phyloP scores from a whole-genome alignment of 2,888 invertebrate species.

The Pyrocoelia pectoralis region DNA sequence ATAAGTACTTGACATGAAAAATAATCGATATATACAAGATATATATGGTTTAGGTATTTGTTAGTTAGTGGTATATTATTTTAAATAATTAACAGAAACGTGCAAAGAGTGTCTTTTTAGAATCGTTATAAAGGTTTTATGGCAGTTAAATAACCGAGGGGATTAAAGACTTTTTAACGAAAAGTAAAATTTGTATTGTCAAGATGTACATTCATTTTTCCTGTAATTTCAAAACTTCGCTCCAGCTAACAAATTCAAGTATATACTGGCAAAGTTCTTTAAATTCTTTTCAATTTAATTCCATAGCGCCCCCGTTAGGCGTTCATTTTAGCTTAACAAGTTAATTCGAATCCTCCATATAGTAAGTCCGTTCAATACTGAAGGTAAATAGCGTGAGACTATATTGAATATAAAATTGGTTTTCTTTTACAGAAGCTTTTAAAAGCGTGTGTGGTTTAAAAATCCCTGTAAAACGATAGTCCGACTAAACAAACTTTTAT shows the following conservation, averaged over 20 bases:
- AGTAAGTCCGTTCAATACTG: constrained; percentile 44
- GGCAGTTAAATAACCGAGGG: not conserved
- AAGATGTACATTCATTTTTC: constrained; percentile 23
- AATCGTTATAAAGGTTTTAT: too few species aligned
- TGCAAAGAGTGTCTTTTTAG: too few species aligned
- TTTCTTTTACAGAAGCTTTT: constrained; percentile 30
- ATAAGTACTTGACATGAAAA: too few species aligned
- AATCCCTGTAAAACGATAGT: constrained; percentile 36
- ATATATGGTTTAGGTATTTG: too few species aligned
- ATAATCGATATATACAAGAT: too few species aligned
- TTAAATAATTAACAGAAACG: too few species aligned
- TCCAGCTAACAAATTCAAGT: constrained; percentile 23
- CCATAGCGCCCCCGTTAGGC: constrained; percentile 43
- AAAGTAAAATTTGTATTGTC: constrained; percentile 18
- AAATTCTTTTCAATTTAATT: constrained; percentile 50
- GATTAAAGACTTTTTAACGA: constrained; percentile 8
- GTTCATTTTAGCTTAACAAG: constrained; percentile 53
- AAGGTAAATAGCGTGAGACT: constrained; percentile 31
- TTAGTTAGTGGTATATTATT: too few species aligned
- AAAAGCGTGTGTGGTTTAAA: constrained; percentile 39
- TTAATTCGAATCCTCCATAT: constrained; percentile 51
- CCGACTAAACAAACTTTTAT: constrained; percentile 17
- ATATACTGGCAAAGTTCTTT: constrained; percentile 41
- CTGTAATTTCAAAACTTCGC: constrained; percentile 21
- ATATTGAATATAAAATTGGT: constrained; percentile 33